Percentiles rank a stretch among this genome's conserved stretches.
Evolutionary conservation across 2,888 invertebrate species (phyloP).

Genomic region (Drosophila acutilabella): DNA sequence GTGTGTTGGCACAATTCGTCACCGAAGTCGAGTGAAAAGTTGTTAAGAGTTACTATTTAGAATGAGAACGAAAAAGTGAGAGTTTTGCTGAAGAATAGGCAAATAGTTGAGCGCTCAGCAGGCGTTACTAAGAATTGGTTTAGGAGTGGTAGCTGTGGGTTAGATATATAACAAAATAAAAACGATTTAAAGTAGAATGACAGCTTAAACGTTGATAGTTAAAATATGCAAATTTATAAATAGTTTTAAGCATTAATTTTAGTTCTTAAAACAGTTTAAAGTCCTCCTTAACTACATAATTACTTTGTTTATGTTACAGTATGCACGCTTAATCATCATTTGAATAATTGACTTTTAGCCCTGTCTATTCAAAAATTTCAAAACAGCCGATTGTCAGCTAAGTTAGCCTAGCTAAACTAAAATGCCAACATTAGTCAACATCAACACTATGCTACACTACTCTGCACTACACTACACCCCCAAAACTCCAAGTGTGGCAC

Average conservation of each 20-base stretch:
- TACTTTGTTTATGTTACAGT: neutral
- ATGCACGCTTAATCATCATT: neutral
- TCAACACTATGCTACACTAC: slow-evolving; percentile 26
- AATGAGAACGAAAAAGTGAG: slow-evolving; percentile 31
- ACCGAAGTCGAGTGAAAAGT: slow-evolving; percentile 53
- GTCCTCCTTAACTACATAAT: neutral
- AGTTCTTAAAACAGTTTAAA: no score
- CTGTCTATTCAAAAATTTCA: neutral
- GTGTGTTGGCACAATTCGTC: slow-evolving; percentile 66
- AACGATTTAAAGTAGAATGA: no score
- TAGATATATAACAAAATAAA: neutral
- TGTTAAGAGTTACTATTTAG: slow-evolving; percentile 33
- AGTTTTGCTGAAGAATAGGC: slow-evolving; percentile 11
- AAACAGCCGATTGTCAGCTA: slow-evolving; percentile 1
- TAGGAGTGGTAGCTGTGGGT: slow-evolving; percentile 7
- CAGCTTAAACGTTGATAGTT: no score
- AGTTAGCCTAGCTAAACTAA: slow-evolving; percentile 14
- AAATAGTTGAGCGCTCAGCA: slow-evolving; percentile 12
- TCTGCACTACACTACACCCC: neutral
- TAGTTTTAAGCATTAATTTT: no score
- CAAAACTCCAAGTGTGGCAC: slow-evolving; percentile 34
- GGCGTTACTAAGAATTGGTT: slow-evolving; percentile 3
- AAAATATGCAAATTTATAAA: no score
- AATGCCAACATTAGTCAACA: slow-evolving; percentile 48
- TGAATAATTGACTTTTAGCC: neutral